Evolutionary conservation across 2,888 invertebrate genomes (phyloP), one percentile per base, ranked within the genome.

Genomic region (Aleiodes leptofemur): DNA sequence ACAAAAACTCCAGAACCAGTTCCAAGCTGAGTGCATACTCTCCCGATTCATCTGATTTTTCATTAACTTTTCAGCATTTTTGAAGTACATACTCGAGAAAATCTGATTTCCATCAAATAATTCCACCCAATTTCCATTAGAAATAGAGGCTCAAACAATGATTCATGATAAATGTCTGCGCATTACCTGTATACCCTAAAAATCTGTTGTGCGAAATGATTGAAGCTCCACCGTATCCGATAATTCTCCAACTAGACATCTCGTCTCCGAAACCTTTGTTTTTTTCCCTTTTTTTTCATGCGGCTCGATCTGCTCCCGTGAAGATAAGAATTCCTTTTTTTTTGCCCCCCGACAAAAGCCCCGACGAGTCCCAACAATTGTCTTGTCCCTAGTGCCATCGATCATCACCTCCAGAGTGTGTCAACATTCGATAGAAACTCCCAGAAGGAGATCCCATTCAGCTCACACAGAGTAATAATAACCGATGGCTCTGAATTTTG

Each of bases 311-410:
- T 77, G 76, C 57, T 57, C 11, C 68, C 59, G 23, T 53, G 51
- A 56, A 74, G 77, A 77, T 74, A 74, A 74, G 74, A 77, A 70
- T 74, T 72, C 74, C 64, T 74, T 72, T 70, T 69, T 51, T 38
- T 8, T 38, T 38, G 23, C 4, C 38, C 5, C 38, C 38, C 5
- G 38, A 61, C 34, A 11, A 16, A 72, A 55, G 34, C 61, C 57
- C 56, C 23, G 53, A 74, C 59, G 53, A 69, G 31, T 69, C 68
- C 1, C 31, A 53, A 57, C 34, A 59, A 31, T 34, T 29, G 31
- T n/a, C 5, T 31, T 31, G 6, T n/a, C 23, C 7, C 57, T 29
- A 31, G 9, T 16, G 3, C 23, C 68, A 68, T 68, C 68, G 29
- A 68, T 68, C 68, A 68, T 68, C 16, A 23, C 64, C 43, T n/a